Evolutionary conservation across 2,888 invertebrate genomes (phyloP), one percentile per base, ranked within the genome.

Genomic region (Sycophila texana): DNA sequence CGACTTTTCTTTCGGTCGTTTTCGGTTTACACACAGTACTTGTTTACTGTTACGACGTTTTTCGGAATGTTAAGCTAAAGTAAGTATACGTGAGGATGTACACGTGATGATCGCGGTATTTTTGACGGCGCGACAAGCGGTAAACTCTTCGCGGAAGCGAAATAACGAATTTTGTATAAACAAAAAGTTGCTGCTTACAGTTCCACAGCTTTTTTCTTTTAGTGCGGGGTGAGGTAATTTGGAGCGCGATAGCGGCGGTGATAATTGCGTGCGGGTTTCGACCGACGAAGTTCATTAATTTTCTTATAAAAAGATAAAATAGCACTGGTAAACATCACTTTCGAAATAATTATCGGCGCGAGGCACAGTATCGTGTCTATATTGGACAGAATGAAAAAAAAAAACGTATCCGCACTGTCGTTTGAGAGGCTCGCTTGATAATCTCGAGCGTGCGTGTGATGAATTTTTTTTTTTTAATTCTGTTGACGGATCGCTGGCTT

Each of bases 321-420:
- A 53, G n/a, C n/a, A 16, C 16, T 53, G 39, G 51, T 60, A 72
- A 72, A 63, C 63, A 39, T 39, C 39, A 55, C 73, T 65, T 63
- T 63, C 63, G 63, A 30, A 63, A 73, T 30, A 20, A 16, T 73
- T 63, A 63, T 73, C 61, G 12, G 55, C 5, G 1, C n/a, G n/a
- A 39, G 5, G 12, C 18, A 12, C 12, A 26, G 1, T 26, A 26
- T 26, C 26, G 26, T 3, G 26, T 26, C 2, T 26, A 26, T 26
- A 26, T 26, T 53, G n/a, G n/a, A n/a, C n/a, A 13, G 14, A 53
- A 3, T 18, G 30, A 30, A 65, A 73, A 72, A 63, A 63, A 70
- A 30, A 70, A 18, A 26, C 26, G 26, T 26, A 26, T 47, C 13
- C 47, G 22, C 14, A 65, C 26, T 60, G 13, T 30, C 14, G n/a